Conservation (phyloP, 1,140 invertebrate species). For the Teleogryllus occipitalis region DNA sequence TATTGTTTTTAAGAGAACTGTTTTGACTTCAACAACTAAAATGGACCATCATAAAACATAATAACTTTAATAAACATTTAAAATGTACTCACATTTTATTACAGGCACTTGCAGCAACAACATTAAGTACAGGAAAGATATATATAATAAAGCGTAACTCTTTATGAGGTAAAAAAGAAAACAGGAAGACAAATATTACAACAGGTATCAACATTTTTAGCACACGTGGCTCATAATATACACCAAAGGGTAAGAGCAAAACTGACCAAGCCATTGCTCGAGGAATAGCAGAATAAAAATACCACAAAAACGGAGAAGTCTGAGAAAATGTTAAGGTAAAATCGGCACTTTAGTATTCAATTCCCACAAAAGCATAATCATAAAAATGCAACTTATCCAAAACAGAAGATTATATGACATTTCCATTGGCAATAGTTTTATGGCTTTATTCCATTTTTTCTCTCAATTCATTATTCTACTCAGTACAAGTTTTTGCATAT, state of each 20-base stretch:
- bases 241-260: constrained; percentile 72
- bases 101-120: constrained; percentile 78
- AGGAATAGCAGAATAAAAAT: constrained; percentile 95
- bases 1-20: not conserved
- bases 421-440: too few relatives aligned
- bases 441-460: too few relatives aligned
- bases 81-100: constrained; percentile 71
- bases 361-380: not conserved
- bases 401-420: too few relatives aligned
- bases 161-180: constrained; percentile 95
- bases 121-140: constrained; percentile 87
- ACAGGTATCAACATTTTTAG: constrained; percentile 62
- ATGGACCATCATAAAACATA: not conserved
- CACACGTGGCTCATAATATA: constrained; percentile 61
- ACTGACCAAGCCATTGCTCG: constrained; percentile 74
- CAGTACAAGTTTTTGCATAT: too few relatives aligned
- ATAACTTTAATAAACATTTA: constrained; percentile 9
- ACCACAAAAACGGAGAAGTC: constrained; percentile 96
- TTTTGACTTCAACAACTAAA: not conserved
- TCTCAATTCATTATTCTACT: too few relatives aligned
- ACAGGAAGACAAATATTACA: constrained; percentile 77
- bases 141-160: constrained; percentile 98
- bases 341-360: not conserved
- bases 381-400: not conserved
- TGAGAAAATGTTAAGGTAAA: constrained; percentile 33